Evolutionary conservation across 2,888 invertebrate species (phyloP).

Genomic region (Cerceris rybyensis): DNA sequence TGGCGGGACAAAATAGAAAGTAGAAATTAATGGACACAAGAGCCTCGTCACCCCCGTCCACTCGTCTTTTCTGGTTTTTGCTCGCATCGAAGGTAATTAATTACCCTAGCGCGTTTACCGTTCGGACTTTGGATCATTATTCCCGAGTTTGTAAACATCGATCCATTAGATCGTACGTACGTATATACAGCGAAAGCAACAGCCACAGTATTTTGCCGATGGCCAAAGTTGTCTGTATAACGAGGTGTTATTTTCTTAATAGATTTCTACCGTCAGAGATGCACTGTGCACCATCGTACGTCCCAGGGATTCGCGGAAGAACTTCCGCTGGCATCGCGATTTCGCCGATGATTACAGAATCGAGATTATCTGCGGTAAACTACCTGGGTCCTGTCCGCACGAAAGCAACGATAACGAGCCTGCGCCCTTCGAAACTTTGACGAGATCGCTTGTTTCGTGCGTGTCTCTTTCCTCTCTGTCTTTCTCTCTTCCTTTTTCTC

Average conservation of each 20-base stretch:
- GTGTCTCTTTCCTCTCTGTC: not conserved
- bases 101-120: no score
- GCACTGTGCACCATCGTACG: not conserved
- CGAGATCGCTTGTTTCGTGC: constrained; percentile 49
- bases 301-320: constrained; percentile 3
- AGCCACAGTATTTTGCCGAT: constrained; percentile 39
- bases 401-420: constrained; percentile 44
- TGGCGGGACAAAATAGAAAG: not conserved
- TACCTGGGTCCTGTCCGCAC: constrained; percentile 15
- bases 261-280: constrained; percentile 45
- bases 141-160: constrained; percentile 54
- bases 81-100: no score
- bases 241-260: constrained; percentile 61
- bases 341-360: constrained; percentile 30
- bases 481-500: not conserved
- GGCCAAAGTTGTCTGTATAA: constrained; percentile 33
- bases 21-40: no score
- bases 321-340: not conserved
- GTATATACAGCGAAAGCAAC: constrained; percentile 30
- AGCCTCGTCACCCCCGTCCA: no score
- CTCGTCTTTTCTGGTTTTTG: no score
- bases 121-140: not conserved
- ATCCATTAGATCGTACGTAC: constrained; percentile 55
- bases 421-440: constrained; percentile 59
- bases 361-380: constrained; percentile 25